Evolutionary conservation across 1,140 invertebrate genomes (phyloP).

Genomic region (Achroia grisella): DNA sequence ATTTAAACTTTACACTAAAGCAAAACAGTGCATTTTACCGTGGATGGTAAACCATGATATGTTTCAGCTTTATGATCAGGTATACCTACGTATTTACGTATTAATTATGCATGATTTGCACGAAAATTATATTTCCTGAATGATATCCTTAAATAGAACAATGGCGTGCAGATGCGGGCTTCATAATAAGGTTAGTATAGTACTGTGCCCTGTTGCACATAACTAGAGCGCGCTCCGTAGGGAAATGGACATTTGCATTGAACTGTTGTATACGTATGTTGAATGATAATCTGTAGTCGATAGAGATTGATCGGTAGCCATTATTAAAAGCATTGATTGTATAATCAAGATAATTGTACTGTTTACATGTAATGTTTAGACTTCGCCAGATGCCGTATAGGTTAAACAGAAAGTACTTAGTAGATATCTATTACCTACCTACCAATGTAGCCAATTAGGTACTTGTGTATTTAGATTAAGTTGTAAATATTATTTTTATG

Average conservation of each 20-base stretch:
- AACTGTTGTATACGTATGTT: conserved; percentile 7
- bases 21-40: no score
- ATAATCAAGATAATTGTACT: no score
- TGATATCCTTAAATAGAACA: conserved; percentile 41
- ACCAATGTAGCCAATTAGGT: no score
- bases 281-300: conserved; percentile 16
- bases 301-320: background rate
- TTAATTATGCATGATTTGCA: conserved; percentile 21
- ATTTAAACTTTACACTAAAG: no score
- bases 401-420: background rate
- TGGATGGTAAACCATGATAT: no score
- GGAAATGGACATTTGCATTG: conserved; percentile 31
- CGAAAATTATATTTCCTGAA: conserved; percentile 39
- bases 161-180: conserved; percentile 43
- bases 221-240: conserved; percentile 15
- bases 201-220: conserved; percentile 24
- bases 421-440: background rate
- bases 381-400: no score
- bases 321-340: background rate
- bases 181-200: conserved; percentile 34
- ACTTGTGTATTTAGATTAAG: no score
- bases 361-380: no score
- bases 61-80: no score
- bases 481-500: no score
- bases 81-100: no score